Base-by-base conservation (phyloP, 2,797 vertebrate genomes). In the Selene dorsalis region DNA sequence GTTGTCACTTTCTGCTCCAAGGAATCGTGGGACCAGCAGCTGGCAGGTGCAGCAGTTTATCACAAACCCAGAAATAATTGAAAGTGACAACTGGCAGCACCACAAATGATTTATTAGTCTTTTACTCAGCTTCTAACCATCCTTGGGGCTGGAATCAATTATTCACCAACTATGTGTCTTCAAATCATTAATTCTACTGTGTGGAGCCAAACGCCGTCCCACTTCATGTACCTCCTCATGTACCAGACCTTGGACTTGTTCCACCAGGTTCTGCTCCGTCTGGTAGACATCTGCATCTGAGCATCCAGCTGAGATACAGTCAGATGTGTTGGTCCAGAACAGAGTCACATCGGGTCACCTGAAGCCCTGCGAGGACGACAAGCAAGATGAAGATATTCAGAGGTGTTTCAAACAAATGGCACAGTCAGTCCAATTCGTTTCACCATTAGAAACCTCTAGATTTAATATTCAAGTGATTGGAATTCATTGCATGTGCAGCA, bases 41-140 rank as follows among this genome's bases (percentile, higher is more conserved):
- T 95, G 96, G 96, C 97, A 98, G 96, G 97, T 97, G 96, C 95
- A 95, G 95, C 95, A 95, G 96, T 97, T 98, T 96, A 97, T 97
- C 96, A 97, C 95, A 96, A 96, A 97, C 94, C 96, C 96, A 97
- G 96, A 96, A 97, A 97, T 97, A 98, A 99, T 96, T 97, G 95
- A 95, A 97, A 96, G 96, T 97, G 97, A 98, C 97, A 98, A 97
- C 95, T 96, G 96, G 96, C 96, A 97, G 95, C 95, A 95, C 94
- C 97, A 98, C 97, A 98, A 97, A 98, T 99, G 97, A 99, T 99
- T 99, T 98, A 99, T 98, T 98, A 98, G 97, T 97, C 96, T 97
- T 99, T 97, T 96, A 98, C 96, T 98, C 96, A 93, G 96, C 96
- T 97, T 95, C 96, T 96, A 97, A 96, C 96, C 96, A 96, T 98